Percentiles rank a stretch among this genome's conserved stretches.
phyloP scores from a whole-genome alignment of 2,888 invertebrate genomes.

The Graphium colonna region DNA sequence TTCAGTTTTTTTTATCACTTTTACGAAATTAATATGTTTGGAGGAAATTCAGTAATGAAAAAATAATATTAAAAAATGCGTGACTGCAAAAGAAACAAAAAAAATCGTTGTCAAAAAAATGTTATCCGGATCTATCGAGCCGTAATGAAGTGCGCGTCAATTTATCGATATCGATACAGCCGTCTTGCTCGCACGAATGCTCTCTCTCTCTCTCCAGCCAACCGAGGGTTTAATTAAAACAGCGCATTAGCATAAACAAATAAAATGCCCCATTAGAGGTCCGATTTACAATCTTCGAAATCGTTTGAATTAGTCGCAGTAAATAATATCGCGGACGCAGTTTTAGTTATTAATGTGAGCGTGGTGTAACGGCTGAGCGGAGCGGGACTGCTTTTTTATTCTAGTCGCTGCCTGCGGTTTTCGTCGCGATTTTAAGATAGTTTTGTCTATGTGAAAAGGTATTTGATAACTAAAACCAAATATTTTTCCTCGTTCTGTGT shows the following conservation, averaged over 20 bases:
- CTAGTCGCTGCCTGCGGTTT: not conserved
- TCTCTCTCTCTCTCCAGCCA: slow-evolving; percentile 37
- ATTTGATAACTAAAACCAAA: too few species aligned
- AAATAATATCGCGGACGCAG: slow-evolving; percentile 69
- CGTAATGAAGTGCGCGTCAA: slow-evolving; percentile 63
- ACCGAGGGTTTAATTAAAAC: slow-evolving; percentile 70
- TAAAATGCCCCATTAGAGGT: slow-evolving; percentile 77
- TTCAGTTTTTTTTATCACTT: too few species aligned
- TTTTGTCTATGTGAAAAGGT: too few species aligned
- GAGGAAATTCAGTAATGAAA: too few species aligned
- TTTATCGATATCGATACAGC: slow-evolving; percentile 55
- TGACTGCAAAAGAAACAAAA: slow-evolving; percentile 8
- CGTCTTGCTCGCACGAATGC: slow-evolving; percentile 32
- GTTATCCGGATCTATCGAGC: not conserved
- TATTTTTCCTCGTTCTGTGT: too few species aligned
- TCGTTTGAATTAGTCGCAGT: slow-evolving; percentile 76
- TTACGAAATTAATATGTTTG: too few species aligned
- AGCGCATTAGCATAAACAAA: slow-evolving; percentile 78
- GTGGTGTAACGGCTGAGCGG: slow-evolving; percentile 29
- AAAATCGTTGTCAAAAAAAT: slow-evolving; percentile 39
- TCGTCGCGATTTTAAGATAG: too few species aligned
- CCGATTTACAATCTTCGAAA: slow-evolving; percentile 78
- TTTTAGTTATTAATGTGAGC: slow-evolving; percentile 48
- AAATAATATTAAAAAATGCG: too few species aligned
- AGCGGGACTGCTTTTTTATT: slow-evolving; percentile 1